Percentiles rank a stretch among this genome's conserved stretches.
These are phyloP conservation scores for Chymomyza costata DNA, from an alignment of 1,140 invertebrate species.

Conservation along the genomic window DNA sequence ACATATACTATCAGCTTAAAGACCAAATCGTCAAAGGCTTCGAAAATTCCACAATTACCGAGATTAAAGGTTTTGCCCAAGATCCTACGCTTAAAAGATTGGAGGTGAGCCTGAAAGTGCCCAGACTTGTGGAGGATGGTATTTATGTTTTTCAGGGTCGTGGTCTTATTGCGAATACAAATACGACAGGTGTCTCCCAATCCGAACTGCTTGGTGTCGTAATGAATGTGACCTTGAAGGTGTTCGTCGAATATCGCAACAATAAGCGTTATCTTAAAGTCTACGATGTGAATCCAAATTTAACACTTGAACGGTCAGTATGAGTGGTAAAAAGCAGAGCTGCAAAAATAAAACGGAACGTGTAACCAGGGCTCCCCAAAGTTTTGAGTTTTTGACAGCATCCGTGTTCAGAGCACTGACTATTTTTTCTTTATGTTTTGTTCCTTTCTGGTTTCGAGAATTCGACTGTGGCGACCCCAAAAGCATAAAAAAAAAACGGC, in stretches of 20 bases:
- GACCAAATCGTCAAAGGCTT: slow-evolving; percentile 16
- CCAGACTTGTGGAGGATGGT: slow-evolving; percentile 3
- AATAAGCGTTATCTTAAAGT: slow-evolving; percentile 32
- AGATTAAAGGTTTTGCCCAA: slow-evolving; percentile 17
- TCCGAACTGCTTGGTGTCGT: slow-evolving; percentile 30
- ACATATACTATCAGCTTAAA: slow-evolving; percentile 12
- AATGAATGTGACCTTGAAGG: slow-evolving; percentile 14
- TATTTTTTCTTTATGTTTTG: too few species aligned
- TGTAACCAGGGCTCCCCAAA: too few species aligned
- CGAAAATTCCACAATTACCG: slow-evolving; percentile 20
- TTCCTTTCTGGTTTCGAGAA: too few species aligned
- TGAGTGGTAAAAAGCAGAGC: too few species aligned
- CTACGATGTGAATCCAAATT: slow-evolving; percentile 5
- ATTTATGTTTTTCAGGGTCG: slow-evolving; percentile 16
- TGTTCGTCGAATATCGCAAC: slow-evolving; percentile 23
- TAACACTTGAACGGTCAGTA: slow-evolving; percentile 32
- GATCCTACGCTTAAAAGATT: slow-evolving; percentile 9
- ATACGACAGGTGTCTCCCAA: slow-evolving; percentile 6
- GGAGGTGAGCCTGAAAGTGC: slow-evolving; percentile 6
- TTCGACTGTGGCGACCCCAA: too few species aligned
- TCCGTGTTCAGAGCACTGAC: too few species aligned
- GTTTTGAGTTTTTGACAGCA: too few species aligned
- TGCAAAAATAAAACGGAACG: too few species aligned
- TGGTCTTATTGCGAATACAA: slow-evolving; percentile 1
- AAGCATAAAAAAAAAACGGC: too few species aligned